Evolutionary conservation across 2,797 vertebrate genomes (phyloP).

Genomic region (Lepilemur ruficaudatus): DNA sequence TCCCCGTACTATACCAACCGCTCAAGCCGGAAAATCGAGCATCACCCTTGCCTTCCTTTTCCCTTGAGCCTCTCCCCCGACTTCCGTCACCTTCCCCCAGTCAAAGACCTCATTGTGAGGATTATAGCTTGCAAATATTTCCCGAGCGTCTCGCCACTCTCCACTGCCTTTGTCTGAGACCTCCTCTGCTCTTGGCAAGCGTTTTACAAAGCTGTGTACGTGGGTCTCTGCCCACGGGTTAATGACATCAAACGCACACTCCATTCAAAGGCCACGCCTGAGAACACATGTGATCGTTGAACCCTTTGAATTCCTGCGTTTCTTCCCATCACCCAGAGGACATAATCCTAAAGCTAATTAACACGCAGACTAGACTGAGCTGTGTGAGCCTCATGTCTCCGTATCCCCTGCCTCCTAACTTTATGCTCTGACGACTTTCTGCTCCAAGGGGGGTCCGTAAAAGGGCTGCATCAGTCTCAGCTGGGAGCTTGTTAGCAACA

Average conservation of each 20-base stretch:
- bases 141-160: background rate
- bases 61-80: background rate
- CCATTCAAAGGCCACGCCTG: background rate
- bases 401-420: no score
- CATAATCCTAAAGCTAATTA: background rate
- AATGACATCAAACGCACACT: background rate
- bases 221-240: background rate
- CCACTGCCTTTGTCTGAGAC: background rate
- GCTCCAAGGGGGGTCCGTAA: accelerated
- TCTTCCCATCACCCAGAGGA: background rate
- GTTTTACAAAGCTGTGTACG: background rate
- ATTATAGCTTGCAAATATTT: background rate
- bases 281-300: background rate
- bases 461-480: background rate
- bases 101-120: background rate
- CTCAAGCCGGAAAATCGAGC: background rate
- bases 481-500: background rate
- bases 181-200: background rate
- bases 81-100: background rate
- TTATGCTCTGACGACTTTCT: no score
- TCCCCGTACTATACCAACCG: background rate
- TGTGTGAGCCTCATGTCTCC: background rate
- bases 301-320: background rate
- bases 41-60: background rate
- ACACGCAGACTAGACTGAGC: accelerated